Evolutionary conservation across 92 coral and sea anemone species (phyloP).

Genomic region (Umimayanthus chanpuru): DNA sequence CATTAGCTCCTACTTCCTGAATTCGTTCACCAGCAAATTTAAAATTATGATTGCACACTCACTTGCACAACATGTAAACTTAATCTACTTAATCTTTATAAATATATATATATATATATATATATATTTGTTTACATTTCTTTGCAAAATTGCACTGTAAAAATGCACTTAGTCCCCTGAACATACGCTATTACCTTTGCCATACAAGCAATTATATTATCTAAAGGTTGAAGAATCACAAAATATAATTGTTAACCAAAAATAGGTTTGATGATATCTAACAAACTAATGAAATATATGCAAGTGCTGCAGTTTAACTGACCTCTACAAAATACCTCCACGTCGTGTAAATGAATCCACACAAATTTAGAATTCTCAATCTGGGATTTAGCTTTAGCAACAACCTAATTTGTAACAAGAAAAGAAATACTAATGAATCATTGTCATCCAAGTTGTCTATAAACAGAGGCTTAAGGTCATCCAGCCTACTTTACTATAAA

Average conservation of each 20-base stretch:
- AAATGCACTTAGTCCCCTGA: no score
- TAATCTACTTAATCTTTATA: no score
- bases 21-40: no score
- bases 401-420: background rate
- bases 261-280: background rate
- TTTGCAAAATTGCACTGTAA: no score
- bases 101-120: no score
- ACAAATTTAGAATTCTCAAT: slow-evolving; percentile 24
- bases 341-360: slow-evolving; percentile 42
- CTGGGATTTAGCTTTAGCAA: slow-evolving; percentile 37
- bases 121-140: no score
- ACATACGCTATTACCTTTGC: no score
- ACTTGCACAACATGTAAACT: no score
- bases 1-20: no score
- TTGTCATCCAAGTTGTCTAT: background rate
- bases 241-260: no score
- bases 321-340: slow-evolving; percentile 31
- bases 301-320: background rate
- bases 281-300: background rate
- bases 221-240: background rate
- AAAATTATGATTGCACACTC: no score
- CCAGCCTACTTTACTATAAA: background rate
- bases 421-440: background rate
- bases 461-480: background rate
- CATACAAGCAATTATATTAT: no score